These are phyloP conservation scores for Dascyllus trimaculatus DNA, from an alignment of 2,113 vertebrate genomes.

Conservation along the genomic window DNA sequence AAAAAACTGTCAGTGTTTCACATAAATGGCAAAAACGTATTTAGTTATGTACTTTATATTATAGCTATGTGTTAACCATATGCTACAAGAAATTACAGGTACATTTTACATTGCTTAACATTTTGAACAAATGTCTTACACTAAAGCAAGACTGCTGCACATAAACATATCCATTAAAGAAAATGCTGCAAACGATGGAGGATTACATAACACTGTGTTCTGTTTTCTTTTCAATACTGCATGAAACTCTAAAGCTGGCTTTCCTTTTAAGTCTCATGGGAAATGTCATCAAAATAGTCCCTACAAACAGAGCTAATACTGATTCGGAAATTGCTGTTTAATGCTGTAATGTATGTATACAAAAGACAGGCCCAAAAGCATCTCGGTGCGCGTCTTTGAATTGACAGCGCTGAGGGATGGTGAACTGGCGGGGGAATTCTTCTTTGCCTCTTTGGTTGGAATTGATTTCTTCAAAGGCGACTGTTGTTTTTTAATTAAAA, in stretches of 20 bases:
- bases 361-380: slow-evolving; percentile 50
- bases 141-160: too few species aligned
- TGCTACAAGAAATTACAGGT: too few species aligned
- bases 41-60: too few species aligned
- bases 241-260: slow-evolving; percentile 4
- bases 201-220: too few species aligned
- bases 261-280: slow-evolving; percentile 20
- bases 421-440: slow-evolving; percentile 66
- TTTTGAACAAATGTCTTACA: too few species aligned
- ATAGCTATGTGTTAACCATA: too few species aligned
- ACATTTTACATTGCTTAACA: too few species aligned
- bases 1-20: too few species aligned
- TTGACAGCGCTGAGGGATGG: slow-evolving; percentile 66
- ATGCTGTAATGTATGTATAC: slow-evolving; percentile 27
- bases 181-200: too few species aligned
- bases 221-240: neutral
- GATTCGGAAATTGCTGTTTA: slow-evolving; percentile 26
- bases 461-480: slow-evolving; percentile 83
- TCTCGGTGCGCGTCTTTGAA: slow-evolving; percentile 65
- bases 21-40: too few species aligned
- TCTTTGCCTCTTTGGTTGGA: slow-evolving; percentile 73
- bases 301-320: slow-evolving; percentile 11
- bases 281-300: slow-evolving; percentile 23
- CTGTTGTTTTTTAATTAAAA: slow-evolving; percentile 85
- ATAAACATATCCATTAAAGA: too few species aligned